Conservation (phyloP, 2,797 vertebrate genomes). For the Sylvilagus floridanus region DNA sequence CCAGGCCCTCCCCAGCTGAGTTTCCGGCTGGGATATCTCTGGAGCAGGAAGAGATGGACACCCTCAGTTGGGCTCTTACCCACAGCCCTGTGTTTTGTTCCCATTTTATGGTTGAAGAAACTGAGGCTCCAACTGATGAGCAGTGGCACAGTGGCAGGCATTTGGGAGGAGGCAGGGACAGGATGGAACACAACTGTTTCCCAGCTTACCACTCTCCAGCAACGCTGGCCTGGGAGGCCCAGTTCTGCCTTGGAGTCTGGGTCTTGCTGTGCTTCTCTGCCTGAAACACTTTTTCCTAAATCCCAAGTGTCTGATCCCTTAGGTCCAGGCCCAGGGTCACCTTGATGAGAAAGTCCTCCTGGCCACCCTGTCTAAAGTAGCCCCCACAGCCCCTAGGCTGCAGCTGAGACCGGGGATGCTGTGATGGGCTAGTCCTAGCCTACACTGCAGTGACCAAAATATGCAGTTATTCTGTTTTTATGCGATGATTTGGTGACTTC, state of each 20-base stretch:
- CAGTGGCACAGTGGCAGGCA: neutral
- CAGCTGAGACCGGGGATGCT: neutral
- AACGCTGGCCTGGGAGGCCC: neutral
- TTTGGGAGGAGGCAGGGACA: neutral
- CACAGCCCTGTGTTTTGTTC: neutral
- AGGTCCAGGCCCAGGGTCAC: neutral
- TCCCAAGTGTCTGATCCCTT: neutral
- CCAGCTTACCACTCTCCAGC: neutral
- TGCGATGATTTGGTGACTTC: neutral
- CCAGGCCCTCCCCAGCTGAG: neutral
- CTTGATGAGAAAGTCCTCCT: neutral
- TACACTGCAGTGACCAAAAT: neutral
- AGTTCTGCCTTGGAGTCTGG: neutral
- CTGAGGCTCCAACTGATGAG: neutral
- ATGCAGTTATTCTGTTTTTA: neutral
- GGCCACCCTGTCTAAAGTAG: neutral
- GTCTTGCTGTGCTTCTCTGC: neutral
- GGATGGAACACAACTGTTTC: neutral
- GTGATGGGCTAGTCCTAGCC: neutral
- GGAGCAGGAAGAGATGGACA: neutral
- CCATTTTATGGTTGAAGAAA: neutral
- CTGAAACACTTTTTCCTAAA: neutral
- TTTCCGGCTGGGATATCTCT: neutral
- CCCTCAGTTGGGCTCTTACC: neutral
- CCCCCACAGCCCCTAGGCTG: neutral